Conservation (phyloP, 2,797 vertebrate genomes). For the Cheirogaleus major region DNA sequence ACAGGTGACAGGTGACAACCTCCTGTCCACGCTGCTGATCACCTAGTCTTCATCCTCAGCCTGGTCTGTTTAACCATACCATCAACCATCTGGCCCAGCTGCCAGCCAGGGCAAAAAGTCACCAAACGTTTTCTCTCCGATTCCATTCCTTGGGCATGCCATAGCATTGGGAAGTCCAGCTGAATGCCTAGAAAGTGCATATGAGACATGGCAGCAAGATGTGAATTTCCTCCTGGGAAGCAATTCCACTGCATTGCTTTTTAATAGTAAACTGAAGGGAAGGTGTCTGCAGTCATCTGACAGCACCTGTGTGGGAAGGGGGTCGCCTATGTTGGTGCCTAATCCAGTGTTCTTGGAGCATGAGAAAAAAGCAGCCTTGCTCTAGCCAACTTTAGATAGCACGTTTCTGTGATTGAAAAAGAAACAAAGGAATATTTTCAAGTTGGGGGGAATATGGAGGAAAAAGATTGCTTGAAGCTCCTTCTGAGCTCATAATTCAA, state of each 20-base stretch:
- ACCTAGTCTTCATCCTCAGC: conserved; percentile 86
- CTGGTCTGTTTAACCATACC: conserved; percentile 85
- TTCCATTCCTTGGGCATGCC: conserved; percentile 92
- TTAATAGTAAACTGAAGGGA: conserved; percentile 89
- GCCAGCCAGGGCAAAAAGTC: conserved; percentile 77
- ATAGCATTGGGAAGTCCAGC: conserved; percentile 91
- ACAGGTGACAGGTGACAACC: conserved; percentile 79
- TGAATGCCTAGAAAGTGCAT: conserved; percentile 92
- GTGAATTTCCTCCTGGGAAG: conserved; percentile 92
- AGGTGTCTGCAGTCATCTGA: conserved; percentile 91
- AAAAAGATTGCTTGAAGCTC: conserved; percentile 90
- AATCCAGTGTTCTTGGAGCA: conserved; percentile 93
- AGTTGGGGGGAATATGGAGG: conserved; percentile 92
- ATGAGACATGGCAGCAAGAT: conserved; percentile 93
- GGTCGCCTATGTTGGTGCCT: conserved; percentile 90
- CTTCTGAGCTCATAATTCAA: conserved; percentile 95
- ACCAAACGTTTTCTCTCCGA: conserved; percentile 88
- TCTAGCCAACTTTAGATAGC: conserved; percentile 90
- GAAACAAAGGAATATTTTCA: conserved; percentile 93
- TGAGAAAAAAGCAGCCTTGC: conserved; percentile 94
- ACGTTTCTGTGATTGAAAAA: conserved; percentile 90
- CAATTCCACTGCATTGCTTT: conserved; percentile 92
- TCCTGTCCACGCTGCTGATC: conserved; percentile 85
- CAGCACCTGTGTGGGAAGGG: conserved; percentile 92
- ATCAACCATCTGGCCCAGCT: conserved; percentile 67